Evolutionary conservation across 2,113 vertebrate genomes (phyloP).

Genomic region (Phoenicopterus ruber): DNA sequence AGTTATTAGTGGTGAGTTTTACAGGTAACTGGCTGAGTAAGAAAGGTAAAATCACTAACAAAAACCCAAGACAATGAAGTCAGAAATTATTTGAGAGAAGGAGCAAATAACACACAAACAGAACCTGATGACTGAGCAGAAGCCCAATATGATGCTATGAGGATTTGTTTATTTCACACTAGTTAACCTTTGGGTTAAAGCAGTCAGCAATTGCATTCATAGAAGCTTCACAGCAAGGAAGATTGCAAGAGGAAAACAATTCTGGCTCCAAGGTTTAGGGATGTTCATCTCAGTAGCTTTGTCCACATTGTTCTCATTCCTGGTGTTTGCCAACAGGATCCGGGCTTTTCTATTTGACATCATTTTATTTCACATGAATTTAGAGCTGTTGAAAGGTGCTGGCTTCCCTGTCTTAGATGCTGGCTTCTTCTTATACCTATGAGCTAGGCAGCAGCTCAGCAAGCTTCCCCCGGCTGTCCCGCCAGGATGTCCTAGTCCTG

Average conservation of each 20-base stretch:
- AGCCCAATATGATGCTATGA: background rate
- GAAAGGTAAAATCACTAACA: background rate
- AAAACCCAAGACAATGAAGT: background rate
- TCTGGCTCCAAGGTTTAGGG: background rate
- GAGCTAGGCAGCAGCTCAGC: background rate
- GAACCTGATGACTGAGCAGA: background rate
- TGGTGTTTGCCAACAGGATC: background rate
- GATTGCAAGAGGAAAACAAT: background rate
- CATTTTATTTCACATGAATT: background rate
- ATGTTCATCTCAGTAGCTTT: background rate
- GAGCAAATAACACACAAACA: background rate
- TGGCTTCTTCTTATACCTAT: background rate
- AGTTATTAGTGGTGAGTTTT: background rate
- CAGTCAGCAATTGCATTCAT: background rate
- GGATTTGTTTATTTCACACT: background rate
- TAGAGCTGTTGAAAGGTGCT: background rate
- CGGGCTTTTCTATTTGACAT: background rate
- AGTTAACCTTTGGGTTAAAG: conserved; percentile 9
- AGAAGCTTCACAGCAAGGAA: background rate
- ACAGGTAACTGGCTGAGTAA: background rate
- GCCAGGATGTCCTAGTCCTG: background rate
- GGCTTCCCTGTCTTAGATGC: background rate
- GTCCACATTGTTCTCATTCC: background rate
- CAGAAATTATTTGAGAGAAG: background rate
- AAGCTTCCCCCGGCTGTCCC: background rate